Conservation (phyloP, 2,113 vertebrate species). For the Fregetta grallaria region DNA sequence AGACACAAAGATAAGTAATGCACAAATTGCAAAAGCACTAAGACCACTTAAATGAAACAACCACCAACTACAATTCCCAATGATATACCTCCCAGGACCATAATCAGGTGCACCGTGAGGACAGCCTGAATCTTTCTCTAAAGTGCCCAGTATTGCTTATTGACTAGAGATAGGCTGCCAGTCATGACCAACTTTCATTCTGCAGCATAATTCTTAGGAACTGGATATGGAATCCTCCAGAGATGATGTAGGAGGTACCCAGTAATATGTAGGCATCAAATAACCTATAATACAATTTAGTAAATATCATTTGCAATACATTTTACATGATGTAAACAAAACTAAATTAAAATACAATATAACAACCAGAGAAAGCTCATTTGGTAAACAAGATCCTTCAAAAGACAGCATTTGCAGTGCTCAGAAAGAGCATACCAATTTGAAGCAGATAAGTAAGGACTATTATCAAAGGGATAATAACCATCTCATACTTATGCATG, state of each 20-base stretch:
- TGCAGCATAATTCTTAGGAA: background rate
- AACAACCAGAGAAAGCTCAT: constrained; percentile 16
- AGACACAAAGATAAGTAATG: background rate
- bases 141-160: background rate
- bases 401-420: constrained; percentile 32
- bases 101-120: background rate
- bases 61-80: background rate
- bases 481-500: constrained; percentile 66
- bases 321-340: constrained; percentile 62
- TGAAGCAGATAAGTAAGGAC: constrained; percentile 65
- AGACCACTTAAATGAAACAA: background rate
- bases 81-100: background rate
- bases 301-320: constrained; percentile 34
- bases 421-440: constrained; percentile 62
- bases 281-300: constrained; percentile 7
- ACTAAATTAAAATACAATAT: constrained; percentile 57
- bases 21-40: background rate
- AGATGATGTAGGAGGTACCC: background rate
- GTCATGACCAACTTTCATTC: background rate
- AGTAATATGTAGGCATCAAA: background rate
- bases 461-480: constrained; percentile 73
- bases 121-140: background rate
- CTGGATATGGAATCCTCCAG: background rate
- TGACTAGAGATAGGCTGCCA: background rate
- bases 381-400: constrained; percentile 60